Evolutionary conservation across 2,797 vertebrate species (phyloP), one percentile per base, ranked within the genome.

Genomic region (Channa striata): DNA sequence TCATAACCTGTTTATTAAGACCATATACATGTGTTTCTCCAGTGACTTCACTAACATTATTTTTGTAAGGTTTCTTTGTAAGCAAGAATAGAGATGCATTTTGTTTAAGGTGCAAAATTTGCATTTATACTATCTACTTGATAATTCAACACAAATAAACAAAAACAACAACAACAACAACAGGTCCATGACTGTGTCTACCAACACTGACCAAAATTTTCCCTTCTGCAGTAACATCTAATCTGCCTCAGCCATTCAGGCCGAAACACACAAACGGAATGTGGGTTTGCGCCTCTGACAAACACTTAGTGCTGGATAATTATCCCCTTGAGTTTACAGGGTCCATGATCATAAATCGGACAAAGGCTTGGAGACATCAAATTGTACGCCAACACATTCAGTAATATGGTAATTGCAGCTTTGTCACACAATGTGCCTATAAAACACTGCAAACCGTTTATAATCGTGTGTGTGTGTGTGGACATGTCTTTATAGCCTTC

Each of bases 321-420:
- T 20, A 23, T 44, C 12, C 36, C 37, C 52, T 3, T n/a, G 20
- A 42, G 33, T 48, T 67, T 44, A 58, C 17, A 42, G 19, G 0
- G 60, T 63, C 14, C 20, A 53, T 17, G 40, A 33, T 46, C 52
- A 71, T 17, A 79, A 46, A 68, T 49, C 49, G 51, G 30, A 36
- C 36, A 34, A 30, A 23, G 48, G 61, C 17, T 39, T 43, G 16
- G 6, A 60, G 19, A 20, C 6, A 51, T 58, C 16, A 39, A 42
- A 36, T 36, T 21, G 43, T 9, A 43, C 37, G 16, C 34, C 21
- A 46, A 53, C 36, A 48, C 16, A 34, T 5, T 49, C n/a, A n/a
- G 49, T n/a, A 61, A 47, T 13, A 6, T 21, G 25, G 11, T 14
- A 17, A n/a, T n/a, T n/a, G 36, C 25, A 57, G 51, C 20, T 44